Base-by-base conservation (phyloP, 2,113 vertebrate species). In the Sclerurus mexicanus region DNA sequence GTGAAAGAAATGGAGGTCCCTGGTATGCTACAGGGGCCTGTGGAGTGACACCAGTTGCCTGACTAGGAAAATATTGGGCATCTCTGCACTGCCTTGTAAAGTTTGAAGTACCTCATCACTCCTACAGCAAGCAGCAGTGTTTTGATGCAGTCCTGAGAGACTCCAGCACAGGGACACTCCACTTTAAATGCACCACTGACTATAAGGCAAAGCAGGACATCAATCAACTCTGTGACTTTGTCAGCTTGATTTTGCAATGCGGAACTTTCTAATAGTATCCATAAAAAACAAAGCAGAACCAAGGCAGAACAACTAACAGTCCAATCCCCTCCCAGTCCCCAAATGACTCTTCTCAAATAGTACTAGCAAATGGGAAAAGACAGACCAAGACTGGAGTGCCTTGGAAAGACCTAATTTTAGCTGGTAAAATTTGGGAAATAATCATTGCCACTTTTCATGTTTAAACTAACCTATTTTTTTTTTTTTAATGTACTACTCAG, bases 131-230 rank as follows among this genome's bases (percentile, higher is more conserved):
- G 37, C 39, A 91, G 35, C 49, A 52, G 22, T n/a, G 40, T 33
- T 91, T 73, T 85, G 53, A 40, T 49, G 21, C 8, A 37, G 44
- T 60, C 74, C 66, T 91, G 74, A 73, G 52, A 87, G n/a, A 90
- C 85, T 49, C 53, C 40, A 87, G 24, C 44, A 44, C 33, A 72
- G 52, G 24, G 52, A 89, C 40, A 39, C 10, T 67, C 47, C 44
- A 25, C 13, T 67, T 87, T 60, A 87, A 89, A 90, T 44, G 66
- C 40, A 53, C 13, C 58, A 49, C 22, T 40, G 56, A n/a, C 39
- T 30, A 22, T 37, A 68, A 78, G n/a, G 62, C 24, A 75, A 55
- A 59, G 37, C 33, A 80, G 39, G 50, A 49, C 68, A 80, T 80
- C 89, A 92, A 82, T 93, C 78, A 93, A 39, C 16, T 39, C 58